These are phyloP conservation scores for Xiphydria camelus DNA, from an alignment of 2,888 invertebrate species.

Conservation along the genomic window DNA sequence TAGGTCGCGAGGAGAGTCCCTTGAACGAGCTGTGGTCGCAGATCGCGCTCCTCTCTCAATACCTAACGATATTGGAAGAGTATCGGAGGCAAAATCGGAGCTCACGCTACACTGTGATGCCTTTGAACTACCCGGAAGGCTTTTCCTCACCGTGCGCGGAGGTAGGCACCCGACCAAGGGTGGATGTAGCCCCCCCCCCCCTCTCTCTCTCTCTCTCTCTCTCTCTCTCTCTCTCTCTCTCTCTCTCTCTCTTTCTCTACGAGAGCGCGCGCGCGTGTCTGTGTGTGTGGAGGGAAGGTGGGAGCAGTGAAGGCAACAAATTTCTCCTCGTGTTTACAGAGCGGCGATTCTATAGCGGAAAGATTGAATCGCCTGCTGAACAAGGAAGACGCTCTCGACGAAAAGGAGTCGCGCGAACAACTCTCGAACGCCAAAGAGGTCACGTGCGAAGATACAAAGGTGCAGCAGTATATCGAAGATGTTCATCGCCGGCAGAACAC, in stretches of 20 bases:
- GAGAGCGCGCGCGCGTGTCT: too few relatives aligned
- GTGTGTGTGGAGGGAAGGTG: too few relatives aligned
- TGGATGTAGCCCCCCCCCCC: too few relatives aligned
- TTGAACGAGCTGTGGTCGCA: constrained; percentile 35
- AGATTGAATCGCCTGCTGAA: constrained; percentile 30
- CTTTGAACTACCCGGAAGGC: not conserved
- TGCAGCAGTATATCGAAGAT: constrained; percentile 27
- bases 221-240: too few relatives aligned
- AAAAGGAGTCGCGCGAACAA: not conserved
- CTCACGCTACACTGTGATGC: constrained; percentile 1
- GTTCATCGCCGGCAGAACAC: constrained; percentile 30
- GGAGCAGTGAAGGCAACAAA: too few relatives aligned
- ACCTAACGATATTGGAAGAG: constrained; percentile 30
- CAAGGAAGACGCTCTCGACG: constrained; percentile 17
- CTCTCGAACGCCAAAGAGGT: constrained; percentile 15
- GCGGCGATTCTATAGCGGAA: constrained; percentile 19
- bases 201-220: too few relatives aligned
- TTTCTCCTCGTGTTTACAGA: constrained; percentile 23
- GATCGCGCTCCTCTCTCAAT: constrained; percentile 31
- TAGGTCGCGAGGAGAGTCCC: constrained; percentile 29
- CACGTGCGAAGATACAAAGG: constrained; percentile 22
- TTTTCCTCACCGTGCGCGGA: too few relatives aligned
- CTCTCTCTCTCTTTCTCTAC: too few relatives aligned
- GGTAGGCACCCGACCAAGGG: too few relatives aligned
- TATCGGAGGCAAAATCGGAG: constrained; percentile 23